phyloP scores from a whole-genome alignment of 1,140 invertebrate genomes.

The Diplogasteroides magnus region DNA sequence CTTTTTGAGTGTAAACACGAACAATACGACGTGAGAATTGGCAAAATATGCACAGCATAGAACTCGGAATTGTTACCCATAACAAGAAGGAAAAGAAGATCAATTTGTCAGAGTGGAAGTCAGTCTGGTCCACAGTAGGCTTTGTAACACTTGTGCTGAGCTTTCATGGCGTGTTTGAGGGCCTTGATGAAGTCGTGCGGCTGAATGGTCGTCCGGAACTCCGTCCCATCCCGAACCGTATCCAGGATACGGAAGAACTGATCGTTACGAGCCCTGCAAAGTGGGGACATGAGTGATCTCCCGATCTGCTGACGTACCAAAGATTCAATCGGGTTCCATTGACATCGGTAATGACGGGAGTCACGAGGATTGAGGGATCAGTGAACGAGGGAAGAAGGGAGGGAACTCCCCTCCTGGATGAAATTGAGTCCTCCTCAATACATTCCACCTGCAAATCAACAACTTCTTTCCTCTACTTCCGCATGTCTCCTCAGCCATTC shows the following conservation, averaged over 20 bases:
- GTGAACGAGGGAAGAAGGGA: background rate
- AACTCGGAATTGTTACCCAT: no score
- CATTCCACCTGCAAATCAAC: background rate
- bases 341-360: background rate
- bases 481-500: no score
- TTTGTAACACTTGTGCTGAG: background rate
- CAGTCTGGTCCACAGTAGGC: background rate
- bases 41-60: no score
- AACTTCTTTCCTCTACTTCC: no score
- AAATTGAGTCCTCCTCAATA: background rate
- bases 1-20: no score
- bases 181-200: background rate
- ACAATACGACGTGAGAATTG: no score
- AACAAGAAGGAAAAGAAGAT: no score
- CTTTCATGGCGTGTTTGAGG: background rate
- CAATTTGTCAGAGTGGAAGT: no score
- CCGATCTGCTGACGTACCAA: background rate
- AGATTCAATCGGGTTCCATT: background rate
- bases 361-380: background rate
- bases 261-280: background rate
- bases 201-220: background rate
- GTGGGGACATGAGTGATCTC: background rate
- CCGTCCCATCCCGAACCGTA: background rate
- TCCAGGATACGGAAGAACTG: background rate
- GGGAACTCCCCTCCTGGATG: background rate